phyloP scores from a whole-genome alignment of 2,797 vertebrate genomes.

The Sandelia bainsii region DNA sequence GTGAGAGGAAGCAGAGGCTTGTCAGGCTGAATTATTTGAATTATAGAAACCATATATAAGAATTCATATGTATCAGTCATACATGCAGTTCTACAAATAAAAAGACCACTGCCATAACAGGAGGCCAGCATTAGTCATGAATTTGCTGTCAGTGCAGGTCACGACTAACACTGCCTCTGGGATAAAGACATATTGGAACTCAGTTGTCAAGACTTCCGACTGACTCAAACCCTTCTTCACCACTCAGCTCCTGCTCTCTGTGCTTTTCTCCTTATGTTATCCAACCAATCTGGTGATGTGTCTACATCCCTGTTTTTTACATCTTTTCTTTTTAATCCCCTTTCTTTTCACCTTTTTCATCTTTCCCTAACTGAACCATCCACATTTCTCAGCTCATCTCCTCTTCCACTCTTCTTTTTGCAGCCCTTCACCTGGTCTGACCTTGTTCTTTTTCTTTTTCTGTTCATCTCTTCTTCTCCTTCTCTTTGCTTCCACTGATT shows the following conservation, averaged over 20 bases:
- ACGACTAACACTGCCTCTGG: slow-evolving; percentile 33
- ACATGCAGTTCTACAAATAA: too few species aligned
- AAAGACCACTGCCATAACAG: neutral
- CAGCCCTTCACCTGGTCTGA: too few species aligned
- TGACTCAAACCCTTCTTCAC: slow-evolving; percentile 1
- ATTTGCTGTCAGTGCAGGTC: slow-evolving; percentile 11
- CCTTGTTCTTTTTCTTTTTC: too few species aligned
- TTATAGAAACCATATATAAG: too few species aligned
- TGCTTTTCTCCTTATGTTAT: neutral
- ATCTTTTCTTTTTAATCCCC: too few species aligned
- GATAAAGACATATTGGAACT: slow-evolving; percentile 38
- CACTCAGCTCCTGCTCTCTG: neutral
- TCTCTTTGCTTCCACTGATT: too few species aligned
- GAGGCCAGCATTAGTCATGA: neutral
- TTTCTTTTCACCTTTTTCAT: neutral
- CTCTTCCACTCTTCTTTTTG: neutral
- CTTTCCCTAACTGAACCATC: neutral
- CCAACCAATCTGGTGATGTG: neutral
- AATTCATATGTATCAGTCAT: too few species aligned
- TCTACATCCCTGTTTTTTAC: neutral
- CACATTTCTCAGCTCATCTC: neutral
- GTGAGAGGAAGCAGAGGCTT: too few species aligned
- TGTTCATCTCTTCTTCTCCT: too few species aligned
- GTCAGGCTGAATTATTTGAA: too few species aligned
- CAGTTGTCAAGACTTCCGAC: slow-evolving; percentile 18